phyloP scores from a whole-genome alignment of 2,797 vertebrate species.

The Lemur catta region DNA sequence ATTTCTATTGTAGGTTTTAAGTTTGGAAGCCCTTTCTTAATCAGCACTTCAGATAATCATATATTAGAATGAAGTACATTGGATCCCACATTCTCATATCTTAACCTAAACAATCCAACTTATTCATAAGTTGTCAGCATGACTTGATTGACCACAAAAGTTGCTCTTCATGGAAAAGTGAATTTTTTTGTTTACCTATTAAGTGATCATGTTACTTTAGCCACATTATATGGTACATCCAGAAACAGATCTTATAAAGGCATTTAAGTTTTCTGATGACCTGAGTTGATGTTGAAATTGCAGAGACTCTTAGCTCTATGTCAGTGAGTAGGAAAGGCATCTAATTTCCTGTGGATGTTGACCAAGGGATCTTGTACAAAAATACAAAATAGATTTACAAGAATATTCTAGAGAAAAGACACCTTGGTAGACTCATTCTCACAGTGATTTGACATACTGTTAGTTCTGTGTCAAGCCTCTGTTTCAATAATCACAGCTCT shows the following conservation, averaged over 20 bases:
- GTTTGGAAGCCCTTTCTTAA: neutral
- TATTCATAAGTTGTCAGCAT: neutral
- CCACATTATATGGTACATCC: neutral
- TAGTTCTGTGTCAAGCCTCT: neutral
- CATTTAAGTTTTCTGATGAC: neutral
- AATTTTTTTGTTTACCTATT: neutral
- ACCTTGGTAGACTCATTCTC: slow-evolving; percentile 3
- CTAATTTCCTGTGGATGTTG: neutral
- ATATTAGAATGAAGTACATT: neutral
- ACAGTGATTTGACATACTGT: neutral
- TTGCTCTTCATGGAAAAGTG: slow-evolving; percentile 1
- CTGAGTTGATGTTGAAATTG: neutral
- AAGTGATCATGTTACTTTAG: neutral
- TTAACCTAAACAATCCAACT: neutral
- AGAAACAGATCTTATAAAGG: neutral
- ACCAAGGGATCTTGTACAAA: neutral
- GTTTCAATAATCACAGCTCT: slow-evolving; percentile 41
- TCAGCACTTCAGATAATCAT: neutral
- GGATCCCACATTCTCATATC: neutral
- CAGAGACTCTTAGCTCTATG: neutral
- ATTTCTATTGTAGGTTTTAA: neutral
- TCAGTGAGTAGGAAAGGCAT: neutral
- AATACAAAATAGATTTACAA: neutral
- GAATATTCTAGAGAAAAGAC: neutral
- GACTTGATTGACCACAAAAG: neutral